These are phyloP conservation scores for Okamejei kenojei DNA, from an alignment of 2,797 vertebrate species.

Conservation along the genomic window DNA sequence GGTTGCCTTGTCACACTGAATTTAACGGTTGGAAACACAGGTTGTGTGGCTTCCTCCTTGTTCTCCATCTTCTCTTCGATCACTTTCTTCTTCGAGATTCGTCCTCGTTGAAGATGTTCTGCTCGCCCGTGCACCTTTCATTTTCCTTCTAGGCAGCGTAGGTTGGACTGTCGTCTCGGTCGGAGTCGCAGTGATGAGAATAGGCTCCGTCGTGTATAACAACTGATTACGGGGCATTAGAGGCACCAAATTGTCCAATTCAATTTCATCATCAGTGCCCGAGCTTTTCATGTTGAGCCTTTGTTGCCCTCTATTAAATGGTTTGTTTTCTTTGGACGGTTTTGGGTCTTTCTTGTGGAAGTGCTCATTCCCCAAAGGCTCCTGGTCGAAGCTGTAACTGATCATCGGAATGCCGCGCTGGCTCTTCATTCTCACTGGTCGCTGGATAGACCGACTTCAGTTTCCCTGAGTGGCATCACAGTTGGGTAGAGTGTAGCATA, in stretches of 20 bases:
- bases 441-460: constrained; percentile 53
- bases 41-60: constrained; percentile 36
- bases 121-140: constrained; percentile 53
- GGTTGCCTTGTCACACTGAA: constrained; percentile 55
- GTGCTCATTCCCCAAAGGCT: constrained; percentile 53
- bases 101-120: neutral
- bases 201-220: constrained; percentile 43
- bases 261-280: constrained; percentile 46
- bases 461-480: constrained; percentile 53
- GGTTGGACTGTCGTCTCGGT: constrained; percentile 45
- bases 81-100: constrained; percentile 2
- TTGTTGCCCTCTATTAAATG: neutral
- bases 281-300: constrained; percentile 42
- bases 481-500: constrained; percentile 78
- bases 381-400: constrained; percentile 66
- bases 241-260: constrained; percentile 50
- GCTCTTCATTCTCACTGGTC: constrained; percentile 52
- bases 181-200: neutral
- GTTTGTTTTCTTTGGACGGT: neutral
- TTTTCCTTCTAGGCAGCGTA: constrained; percentile 46
- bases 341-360: constrained; percentile 42
- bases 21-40: constrained; percentile 48
- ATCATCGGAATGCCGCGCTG: constrained; percentile 52
- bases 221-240: constrained; percentile 38
- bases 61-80: constrained; percentile 44